Conservation (phyloP, 1,140 invertebrate species). For the Drosophila serrata region DNA sequence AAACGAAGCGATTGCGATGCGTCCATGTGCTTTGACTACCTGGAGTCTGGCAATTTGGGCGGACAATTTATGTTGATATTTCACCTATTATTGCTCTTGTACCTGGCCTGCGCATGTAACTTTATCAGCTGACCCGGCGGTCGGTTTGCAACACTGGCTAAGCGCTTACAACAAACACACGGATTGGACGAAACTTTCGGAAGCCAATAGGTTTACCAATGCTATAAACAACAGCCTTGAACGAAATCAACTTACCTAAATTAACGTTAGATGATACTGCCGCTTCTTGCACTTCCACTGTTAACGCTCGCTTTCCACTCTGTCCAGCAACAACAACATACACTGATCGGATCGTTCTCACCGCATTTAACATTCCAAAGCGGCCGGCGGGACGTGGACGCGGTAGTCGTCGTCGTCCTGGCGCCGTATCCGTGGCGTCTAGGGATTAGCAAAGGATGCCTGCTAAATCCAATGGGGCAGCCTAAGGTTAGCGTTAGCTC, state of each 20-base stretch:
- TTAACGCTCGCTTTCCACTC: conserved; percentile 66
- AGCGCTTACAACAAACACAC: conserved; percentile 59
- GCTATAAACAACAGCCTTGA: conserved; percentile 49
- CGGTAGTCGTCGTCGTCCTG: conserved; percentile 52
- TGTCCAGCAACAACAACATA: conserved; percentile 73
- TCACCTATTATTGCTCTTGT: conserved; percentile 16
- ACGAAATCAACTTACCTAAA: conserved; percentile 65
- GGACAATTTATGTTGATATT: conserved; percentile 3
- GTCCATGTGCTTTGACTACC: neutral
- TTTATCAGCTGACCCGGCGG: conserved; percentile 65
- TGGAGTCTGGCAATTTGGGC: neutral
- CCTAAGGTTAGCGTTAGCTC: conserved; percentile 44
- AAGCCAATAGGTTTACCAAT: conserved; percentile 7
- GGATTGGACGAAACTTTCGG: conserved; percentile 15
- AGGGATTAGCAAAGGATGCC: conserved; percentile 36
- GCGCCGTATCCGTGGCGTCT: conserved; percentile 42
- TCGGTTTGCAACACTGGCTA: conserved; percentile 53
- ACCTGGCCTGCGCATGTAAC: conserved; percentile 48
- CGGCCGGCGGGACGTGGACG: conserved; percentile 65
- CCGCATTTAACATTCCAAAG: conserved; percentile 85
- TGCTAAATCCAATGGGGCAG: conserved; percentile 51
- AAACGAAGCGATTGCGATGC: neutral
- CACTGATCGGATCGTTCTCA: conserved; percentile 82
- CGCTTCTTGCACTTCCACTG: conserved; percentile 72
- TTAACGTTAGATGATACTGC: conserved; percentile 78